These are phyloP conservation scores for Lamellibrachia columna DNA, from an alignment of 2,888 invertebrate genomes.

Conservation along the genomic window DNA sequence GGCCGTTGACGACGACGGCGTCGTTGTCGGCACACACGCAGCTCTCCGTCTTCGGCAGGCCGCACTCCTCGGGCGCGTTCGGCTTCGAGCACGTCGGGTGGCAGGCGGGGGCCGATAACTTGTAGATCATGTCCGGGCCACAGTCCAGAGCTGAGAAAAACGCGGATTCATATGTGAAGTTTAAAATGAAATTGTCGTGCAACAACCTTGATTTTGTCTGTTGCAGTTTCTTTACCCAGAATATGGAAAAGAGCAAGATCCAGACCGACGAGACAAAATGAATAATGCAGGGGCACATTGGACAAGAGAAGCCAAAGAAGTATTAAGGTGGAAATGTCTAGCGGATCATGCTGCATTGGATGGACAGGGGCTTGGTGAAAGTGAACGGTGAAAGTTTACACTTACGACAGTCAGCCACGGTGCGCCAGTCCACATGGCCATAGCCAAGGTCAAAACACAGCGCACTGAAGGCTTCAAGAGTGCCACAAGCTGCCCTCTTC, in stretches of 20 bases:
- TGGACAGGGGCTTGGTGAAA: neutral
- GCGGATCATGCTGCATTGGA: too few relatives aligned
- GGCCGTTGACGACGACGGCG: neutral
- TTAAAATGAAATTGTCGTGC: neutral
- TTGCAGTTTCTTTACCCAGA: too few relatives aligned
- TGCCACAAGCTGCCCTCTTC: neutral
- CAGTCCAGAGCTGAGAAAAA: neutral
- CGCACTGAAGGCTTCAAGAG: neutral
- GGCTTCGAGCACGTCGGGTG: conserved; percentile 13
- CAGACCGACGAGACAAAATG: too few relatives aligned
- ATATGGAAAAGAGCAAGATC: too few relatives aligned
- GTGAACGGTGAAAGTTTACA: neutral
- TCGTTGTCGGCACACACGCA: conserved; percentile 19
- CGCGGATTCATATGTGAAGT: neutral
- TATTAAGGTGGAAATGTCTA: too few relatives aligned
- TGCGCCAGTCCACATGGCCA: neutral
- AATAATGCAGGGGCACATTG: too few relatives aligned
- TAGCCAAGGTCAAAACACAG: neutral
- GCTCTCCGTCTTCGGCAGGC: neutral
- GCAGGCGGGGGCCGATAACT: neutral
- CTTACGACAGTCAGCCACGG: neutral
- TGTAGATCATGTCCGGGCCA: neutral
- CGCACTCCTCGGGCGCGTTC: conserved; percentile 20
- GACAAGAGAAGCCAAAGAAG: too few relatives aligned
- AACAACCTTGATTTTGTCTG: too few relatives aligned